Evolutionary conservation across 64 coral and sea anemone species (phyloP).

Genomic region (Orbicella faveolata): DNA sequence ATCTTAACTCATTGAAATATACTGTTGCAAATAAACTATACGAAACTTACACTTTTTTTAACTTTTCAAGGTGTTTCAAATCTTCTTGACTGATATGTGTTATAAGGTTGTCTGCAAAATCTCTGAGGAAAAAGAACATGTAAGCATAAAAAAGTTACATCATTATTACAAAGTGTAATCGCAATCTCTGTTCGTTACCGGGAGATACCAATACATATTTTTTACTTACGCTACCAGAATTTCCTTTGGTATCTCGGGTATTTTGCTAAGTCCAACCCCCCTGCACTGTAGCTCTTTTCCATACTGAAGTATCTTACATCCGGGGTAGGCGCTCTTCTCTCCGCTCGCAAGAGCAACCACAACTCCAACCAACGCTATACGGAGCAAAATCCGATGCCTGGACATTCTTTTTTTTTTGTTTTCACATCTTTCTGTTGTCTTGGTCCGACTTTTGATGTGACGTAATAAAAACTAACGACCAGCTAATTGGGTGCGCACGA

Average conservation of each 20-base stretch:
- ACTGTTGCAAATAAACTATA: too few relatives aligned
- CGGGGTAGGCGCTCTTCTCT: not conserved
- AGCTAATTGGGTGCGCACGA: not conserved
- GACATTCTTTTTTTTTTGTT: not conserved
- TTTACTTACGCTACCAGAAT: constrained; percentile 4
- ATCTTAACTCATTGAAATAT: not conserved
- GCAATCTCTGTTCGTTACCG: too few relatives aligned
- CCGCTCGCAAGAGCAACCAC: not conserved
- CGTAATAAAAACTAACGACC: constrained; percentile 15
- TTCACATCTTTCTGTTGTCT: not conserved
- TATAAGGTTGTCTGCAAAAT: constrained; percentile 1
- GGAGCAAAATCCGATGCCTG: not conserved
- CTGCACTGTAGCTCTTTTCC: constrained; percentile 12
- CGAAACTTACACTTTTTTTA: not conserved
- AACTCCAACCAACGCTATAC: not conserved
- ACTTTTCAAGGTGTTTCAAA: not conserved
- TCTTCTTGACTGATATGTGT: not conserved
- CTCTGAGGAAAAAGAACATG: not conserved
- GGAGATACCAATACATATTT: too few relatives aligned
- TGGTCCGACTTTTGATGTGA: not conserved
- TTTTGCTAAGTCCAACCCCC: not conserved
- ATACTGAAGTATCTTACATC: not conserved
- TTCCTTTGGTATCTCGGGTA: not conserved
- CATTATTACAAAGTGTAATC: too few relatives aligned
- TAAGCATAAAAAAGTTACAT: not conserved